Evolutionary conservation across 2,797 vertebrate genomes (phyloP).

Genomic region (Lycodopsis pacificus): DNA sequence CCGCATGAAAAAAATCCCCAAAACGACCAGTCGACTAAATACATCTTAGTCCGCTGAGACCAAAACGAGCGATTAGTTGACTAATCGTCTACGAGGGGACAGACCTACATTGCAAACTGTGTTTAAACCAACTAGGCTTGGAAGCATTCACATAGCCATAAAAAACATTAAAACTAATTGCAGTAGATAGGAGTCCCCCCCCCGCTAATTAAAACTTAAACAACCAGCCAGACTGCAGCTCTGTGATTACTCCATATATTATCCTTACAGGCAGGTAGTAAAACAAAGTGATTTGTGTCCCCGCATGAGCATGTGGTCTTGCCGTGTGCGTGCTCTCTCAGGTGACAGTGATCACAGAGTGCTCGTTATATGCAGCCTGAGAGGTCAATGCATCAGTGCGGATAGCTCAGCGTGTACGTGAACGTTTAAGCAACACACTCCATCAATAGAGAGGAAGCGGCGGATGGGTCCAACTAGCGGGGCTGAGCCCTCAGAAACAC

Average conservation of each 20-base stretch:
- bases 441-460: slow-evolving; percentile 51
- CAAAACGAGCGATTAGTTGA: neutral
- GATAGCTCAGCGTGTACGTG: slow-evolving; percentile 24
- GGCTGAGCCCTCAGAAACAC: slow-evolving; percentile 25
- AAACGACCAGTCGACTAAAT: neutral
- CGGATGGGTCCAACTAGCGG: slow-evolving; percentile 15
- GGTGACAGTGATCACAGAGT: slow-evolving; percentile 72
- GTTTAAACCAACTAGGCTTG: slow-evolving; percentile 32
- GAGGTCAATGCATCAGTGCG: slow-evolving; percentile 68
- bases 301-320: slow-evolving; percentile 54
- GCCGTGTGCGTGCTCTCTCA: slow-evolving; percentile 40
- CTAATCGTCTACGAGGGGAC: neutral
- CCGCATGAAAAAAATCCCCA: neutral
- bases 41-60: neutral
- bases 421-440: slow-evolving; percentile 55
- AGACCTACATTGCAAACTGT: neutral
- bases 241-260: slow-evolving; percentile 70
- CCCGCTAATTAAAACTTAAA: slow-evolving; percentile 53
- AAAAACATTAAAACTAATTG: slow-evolving; percentile 50
- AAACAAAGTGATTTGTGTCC: slow-evolving; percentile 73
- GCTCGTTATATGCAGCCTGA: slow-evolving; percentile 63
- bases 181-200: slow-evolving; percentile 44
- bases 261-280: slow-evolving; percentile 62
- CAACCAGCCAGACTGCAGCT: slow-evolving; percentile 57
- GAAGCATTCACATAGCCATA: slow-evolving; percentile 15